phyloP scores from a whole-genome alignment of 2,797 vertebrate species.

The Karalla daura region DNA sequence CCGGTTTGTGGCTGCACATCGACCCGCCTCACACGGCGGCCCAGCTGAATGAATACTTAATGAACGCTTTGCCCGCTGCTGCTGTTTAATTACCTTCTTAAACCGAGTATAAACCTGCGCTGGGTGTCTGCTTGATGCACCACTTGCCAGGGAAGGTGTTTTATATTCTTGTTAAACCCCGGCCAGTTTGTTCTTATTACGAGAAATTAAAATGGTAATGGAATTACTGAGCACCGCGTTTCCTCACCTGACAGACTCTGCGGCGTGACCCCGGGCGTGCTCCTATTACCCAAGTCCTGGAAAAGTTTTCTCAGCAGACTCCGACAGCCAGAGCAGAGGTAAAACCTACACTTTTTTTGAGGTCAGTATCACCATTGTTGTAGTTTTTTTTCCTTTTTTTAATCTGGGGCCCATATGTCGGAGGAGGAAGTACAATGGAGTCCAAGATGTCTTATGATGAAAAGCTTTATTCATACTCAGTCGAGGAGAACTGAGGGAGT shows the following conservation, averaged over 20 bases:
- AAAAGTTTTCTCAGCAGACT: not conserved
- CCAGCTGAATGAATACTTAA: slow-evolving; percentile 26
- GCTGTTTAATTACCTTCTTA: slow-evolving; percentile 25
- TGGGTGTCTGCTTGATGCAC: slow-evolving; percentile 27
- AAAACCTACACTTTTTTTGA: slow-evolving; percentile 4
- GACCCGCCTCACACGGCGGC: not conserved
- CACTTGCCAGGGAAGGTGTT: slow-evolving; percentile 18
- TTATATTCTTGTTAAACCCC: slow-evolving; percentile 7
- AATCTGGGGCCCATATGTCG: no score
- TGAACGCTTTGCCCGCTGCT: slow-evolving; percentile 16
- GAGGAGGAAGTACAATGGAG: no score
- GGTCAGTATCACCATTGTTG: slow-evolving; percentile 3
- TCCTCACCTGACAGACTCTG: slow-evolving; percentile 15
- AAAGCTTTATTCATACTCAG: no score
- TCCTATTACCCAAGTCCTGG: slow-evolving; percentile 15
- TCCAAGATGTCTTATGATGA: no score
- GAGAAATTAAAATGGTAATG: slow-evolving; percentile 11
- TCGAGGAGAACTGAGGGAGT: no score
- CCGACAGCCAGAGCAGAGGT: slow-evolving; percentile 12
- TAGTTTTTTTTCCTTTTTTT: no score
- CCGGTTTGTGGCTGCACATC: slow-evolving; percentile 5
- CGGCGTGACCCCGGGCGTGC: not conserved
- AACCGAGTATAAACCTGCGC: slow-evolving; percentile 6
- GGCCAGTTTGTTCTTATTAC: slow-evolving; percentile 15
- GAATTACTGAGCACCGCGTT: slow-evolving; percentile 23